These are phyloP conservation scores for Calliphora vicina DNA, from an alignment of 1,140 invertebrate genomes.

Conservation along the genomic window DNA sequence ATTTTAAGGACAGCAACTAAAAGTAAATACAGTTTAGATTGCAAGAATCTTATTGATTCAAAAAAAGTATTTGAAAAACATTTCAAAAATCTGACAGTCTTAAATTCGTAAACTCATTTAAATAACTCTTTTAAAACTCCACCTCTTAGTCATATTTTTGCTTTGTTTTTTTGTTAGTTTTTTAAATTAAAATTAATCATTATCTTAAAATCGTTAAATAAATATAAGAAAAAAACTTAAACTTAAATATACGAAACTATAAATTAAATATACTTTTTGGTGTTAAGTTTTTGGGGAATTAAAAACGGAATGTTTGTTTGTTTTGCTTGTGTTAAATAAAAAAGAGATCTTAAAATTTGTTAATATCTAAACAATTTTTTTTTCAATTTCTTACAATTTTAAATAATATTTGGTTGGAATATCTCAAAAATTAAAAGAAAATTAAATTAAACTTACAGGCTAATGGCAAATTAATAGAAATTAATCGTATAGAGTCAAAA, in stretches of 20 bases:
- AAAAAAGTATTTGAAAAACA: no score
- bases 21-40: no score
- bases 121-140: no score
- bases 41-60: no score
- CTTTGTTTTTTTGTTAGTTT: no score
- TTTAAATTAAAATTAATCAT: no score
- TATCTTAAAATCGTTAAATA: no score
- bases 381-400: not conserved
- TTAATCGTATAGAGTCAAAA: not conserved
- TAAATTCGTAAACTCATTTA: no score
- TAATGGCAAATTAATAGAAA: not conserved
- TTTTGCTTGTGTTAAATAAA: not conserved
- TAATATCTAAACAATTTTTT: not conserved
- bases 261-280: not conserved
- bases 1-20: no score
- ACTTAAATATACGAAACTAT: not conserved
- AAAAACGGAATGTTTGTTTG: conserved; percentile 1
- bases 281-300: not conserved
- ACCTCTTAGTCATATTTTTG: no score
- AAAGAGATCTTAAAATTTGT: conserved; percentile 12
- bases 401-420: not conserved
- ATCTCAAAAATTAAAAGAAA: no score
- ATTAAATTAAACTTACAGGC: not conserved
- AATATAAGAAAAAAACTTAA: not conserved
- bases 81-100: no score